A percentile compares a stretch with the other conserved stretches of the same genome.
Conservation (phyloP, 2,888 invertebrate species). For the Reticulitermes lucifugus region DNA sequence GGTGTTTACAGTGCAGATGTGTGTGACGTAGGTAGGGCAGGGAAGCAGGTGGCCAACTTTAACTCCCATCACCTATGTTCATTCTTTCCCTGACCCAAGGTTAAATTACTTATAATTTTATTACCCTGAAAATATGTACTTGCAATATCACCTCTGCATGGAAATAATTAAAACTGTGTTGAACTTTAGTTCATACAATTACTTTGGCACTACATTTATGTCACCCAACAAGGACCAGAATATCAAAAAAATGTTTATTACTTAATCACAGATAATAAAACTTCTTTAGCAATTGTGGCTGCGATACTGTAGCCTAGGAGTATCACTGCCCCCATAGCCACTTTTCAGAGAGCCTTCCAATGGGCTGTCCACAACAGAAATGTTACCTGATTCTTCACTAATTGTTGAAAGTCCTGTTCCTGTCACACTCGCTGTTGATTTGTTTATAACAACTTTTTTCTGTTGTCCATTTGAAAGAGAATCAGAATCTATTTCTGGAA, state of each 20-base stretch:
- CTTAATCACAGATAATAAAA: conserved; percentile 21
- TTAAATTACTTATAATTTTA: not conserved
- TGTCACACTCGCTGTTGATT: conserved; percentile 51
- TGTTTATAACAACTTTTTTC: conserved; percentile 40
- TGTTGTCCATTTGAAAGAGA: conserved; percentile 4
- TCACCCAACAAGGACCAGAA: conserved; percentile 36
- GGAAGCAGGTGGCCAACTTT: too few relatives aligned
- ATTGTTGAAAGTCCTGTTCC: conserved; percentile 58
- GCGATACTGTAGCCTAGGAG: conserved; percentile 21
- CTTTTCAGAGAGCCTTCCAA: conserved; percentile 53
- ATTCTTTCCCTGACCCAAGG: too few relatives aligned
- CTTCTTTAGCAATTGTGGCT: conserved; percentile 26
- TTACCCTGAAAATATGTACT: not conserved
- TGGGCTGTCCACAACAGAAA: conserved; percentile 55
- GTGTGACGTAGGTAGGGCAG: too few relatives aligned
- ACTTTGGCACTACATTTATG: conserved; percentile 19
- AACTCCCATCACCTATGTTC: too few relatives aligned
- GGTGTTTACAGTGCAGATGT: too few relatives aligned
- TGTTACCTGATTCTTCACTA: conserved; percentile 57
- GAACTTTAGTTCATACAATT: not conserved
- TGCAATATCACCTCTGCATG: not conserved
- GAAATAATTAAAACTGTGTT: not conserved
- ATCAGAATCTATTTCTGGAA: conserved; percentile 29
- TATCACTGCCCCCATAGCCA: conserved; percentile 38
- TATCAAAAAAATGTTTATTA: conserved; percentile 16